Percentiles rank a stretch among this genome's conserved stretches.
Conservation (phyloP, 2,113 vertebrate genomes). For the Sciurus niger region DNA sequence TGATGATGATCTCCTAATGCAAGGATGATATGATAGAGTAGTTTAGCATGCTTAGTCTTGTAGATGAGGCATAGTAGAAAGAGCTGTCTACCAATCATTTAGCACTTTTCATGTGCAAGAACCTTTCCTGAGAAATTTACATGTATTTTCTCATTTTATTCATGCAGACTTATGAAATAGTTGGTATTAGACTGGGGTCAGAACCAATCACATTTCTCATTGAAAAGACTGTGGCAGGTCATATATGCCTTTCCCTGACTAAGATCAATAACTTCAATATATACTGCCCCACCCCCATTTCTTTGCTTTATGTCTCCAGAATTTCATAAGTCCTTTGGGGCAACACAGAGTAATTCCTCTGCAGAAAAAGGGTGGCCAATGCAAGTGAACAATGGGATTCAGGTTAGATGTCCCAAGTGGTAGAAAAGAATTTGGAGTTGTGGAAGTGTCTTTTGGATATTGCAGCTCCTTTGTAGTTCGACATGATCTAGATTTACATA, state of each 20-base stretch:
- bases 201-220: neutral
- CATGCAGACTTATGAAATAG: neutral
- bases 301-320: neutral
- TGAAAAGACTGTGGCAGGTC: neutral
- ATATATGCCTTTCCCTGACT: neutral
- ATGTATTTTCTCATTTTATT: neutral
- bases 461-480: neutral
- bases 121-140: neutral
- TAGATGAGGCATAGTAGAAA: neutral
- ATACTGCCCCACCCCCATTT: neutral
- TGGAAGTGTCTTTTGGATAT: neutral
- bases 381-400: neutral
- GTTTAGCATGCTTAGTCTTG: neutral
- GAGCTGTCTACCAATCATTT: neutral
- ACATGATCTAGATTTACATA: neutral
- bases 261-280: neutral
- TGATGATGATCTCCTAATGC: neutral
- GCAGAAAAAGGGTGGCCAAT: neutral
- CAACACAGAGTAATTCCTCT: neutral
- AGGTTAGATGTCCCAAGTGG: neutral
- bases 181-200: neutral
- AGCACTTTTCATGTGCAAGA: neutral
- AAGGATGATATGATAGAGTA: neutral
- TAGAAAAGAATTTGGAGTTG: neutral
- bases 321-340: neutral